Conservation (phyloP, 1,140 invertebrate genomes). For the Leptopilina boulardi region DNA sequence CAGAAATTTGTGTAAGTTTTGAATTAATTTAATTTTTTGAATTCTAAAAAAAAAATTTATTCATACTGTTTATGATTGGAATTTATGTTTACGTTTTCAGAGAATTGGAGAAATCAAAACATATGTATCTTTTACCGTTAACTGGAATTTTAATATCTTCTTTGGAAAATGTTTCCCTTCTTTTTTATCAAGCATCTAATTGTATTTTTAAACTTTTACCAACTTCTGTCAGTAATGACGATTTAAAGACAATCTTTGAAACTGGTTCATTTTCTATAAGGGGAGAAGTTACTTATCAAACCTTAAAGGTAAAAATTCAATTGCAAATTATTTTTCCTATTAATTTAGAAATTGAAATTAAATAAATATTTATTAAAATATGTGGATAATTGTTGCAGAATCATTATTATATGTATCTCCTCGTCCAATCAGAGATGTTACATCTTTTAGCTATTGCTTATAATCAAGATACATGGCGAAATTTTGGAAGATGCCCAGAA, state of each 20-base stretch:
- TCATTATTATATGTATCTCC: constrained; percentile 68
- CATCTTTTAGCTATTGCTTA: constrained; percentile 64
- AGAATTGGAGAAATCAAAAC: constrained; percentile 54
- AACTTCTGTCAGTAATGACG: constrained; percentile 25
- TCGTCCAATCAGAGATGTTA: constrained; percentile 70
- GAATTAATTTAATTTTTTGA: constrained; percentile 29
- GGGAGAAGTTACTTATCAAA: constrained; percentile 64
- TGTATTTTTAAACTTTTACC: constrained; percentile 59
- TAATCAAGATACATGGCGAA: constrained; percentile 44
- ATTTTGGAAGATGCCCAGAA: constrained; percentile 50
- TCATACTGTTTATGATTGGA: background rate
- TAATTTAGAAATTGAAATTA: too few relatives aligned
- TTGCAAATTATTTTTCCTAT: constrained; percentile 28
- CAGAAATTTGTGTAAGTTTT: constrained; percentile 63
- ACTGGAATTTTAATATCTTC: constrained; percentile 58
- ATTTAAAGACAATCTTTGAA: constrained; percentile 61
- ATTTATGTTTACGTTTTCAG: constrained; percentile 51
- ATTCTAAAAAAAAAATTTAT: background rate
- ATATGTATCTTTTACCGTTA: constrained; percentile 62
- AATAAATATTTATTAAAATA: too few relatives aligned
- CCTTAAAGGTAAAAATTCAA: constrained; percentile 57
- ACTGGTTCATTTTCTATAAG: constrained; percentile 49
- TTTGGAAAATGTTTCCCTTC: constrained; percentile 58
- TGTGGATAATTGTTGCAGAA: constrained; percentile 53
- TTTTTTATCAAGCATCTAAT: constrained; percentile 58